A percentile compares a stretch with the other conserved stretches of the same genome.
Evolutionary conservation across 2,797 vertebrate species (phyloP).

Genomic region (Selene dorsalis): DNA sequence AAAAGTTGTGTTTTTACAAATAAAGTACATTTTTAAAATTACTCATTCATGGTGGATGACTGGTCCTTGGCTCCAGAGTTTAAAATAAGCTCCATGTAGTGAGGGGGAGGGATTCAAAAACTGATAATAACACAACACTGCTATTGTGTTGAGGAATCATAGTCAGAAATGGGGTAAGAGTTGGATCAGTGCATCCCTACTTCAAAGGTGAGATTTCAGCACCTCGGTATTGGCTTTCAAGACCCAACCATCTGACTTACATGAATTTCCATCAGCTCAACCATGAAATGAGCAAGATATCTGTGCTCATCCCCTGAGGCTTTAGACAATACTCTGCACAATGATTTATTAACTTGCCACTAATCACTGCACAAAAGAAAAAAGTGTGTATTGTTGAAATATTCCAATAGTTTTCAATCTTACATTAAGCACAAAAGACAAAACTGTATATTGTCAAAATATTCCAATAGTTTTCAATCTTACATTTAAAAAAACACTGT

Average conservation of each 20-base stretch:
- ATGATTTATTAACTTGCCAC: slow-evolving; percentile 16
- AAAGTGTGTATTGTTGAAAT: neutral
- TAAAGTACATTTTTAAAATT: too few species aligned
- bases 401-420: neutral
- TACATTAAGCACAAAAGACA: neutral
- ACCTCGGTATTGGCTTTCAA: neutral
- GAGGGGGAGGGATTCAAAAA: neutral
- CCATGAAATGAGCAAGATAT: slow-evolving; percentile 28
- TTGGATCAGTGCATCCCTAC: neutral
- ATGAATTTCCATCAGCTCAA: slow-evolving; percentile 11
- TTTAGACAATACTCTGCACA: neutral
- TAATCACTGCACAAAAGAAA: slow-evolving; percentile 10
- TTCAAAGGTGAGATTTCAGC: neutral
- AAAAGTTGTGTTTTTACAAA: neutral
- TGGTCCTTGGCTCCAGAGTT: neutral
- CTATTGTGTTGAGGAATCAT: neutral
- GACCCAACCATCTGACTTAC: neutral
- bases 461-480: neutral
- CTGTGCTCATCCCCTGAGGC: slow-evolving; percentile 1
- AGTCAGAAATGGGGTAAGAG: neutral
- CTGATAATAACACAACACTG: neutral
- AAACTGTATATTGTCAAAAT: neutral
- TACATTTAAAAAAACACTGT: neutral
- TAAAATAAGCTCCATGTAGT: neutral
- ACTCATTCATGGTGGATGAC: too few species aligned